Conservation (phyloP, 2,888 invertebrate species). For the Darwinula stevensoni region DNA sequence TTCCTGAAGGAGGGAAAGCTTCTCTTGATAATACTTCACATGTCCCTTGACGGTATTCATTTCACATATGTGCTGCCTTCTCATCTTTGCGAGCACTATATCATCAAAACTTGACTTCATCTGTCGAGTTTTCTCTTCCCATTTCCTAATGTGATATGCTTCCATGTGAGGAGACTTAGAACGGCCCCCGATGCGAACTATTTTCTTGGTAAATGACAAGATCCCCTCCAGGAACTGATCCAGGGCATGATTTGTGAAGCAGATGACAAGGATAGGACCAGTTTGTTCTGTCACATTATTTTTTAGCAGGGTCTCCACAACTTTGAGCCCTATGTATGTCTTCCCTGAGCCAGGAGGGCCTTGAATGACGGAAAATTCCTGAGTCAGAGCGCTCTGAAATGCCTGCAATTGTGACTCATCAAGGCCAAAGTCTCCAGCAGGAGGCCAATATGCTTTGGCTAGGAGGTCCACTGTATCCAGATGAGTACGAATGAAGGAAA, state of each 20-base stretch:
- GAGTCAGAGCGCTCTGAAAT: constrained; percentile 11
- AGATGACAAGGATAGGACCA: constrained; percentile 41
- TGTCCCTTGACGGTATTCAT: too few relatives aligned
- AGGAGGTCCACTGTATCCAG: background rate
- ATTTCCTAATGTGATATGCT: background rate
- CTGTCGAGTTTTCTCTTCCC: too few relatives aligned
- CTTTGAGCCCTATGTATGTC: constrained; percentile 43
- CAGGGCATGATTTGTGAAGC: constrained; percentile 57
- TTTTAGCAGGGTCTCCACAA: constrained; percentile 31
- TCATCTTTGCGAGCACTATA: background rate
- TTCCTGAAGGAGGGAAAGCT: too few relatives aligned
- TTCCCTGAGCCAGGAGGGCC: constrained; percentile 67
- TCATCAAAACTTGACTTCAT: background rate
- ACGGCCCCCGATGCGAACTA: constrained; percentile 37
- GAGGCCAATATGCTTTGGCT: constrained; percentile 7
- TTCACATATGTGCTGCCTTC: background rate
- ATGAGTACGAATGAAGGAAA: background rate
- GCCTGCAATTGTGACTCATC: constrained; percentile 13
- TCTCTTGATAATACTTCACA: too few relatives aligned
- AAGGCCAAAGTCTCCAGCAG: constrained; percentile 9
- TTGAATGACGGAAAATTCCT: constrained; percentile 15
- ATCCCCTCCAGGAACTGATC: constrained; percentile 54
- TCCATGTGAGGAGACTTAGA: constrained; percentile 22
- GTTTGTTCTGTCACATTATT: too few relatives aligned
- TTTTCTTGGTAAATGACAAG: constrained; percentile 23